Evolutionary conservation across 2,888 invertebrate species (phyloP), one percentile per base, ranked within the genome.

Genomic region (Clunio marinus): DNA sequence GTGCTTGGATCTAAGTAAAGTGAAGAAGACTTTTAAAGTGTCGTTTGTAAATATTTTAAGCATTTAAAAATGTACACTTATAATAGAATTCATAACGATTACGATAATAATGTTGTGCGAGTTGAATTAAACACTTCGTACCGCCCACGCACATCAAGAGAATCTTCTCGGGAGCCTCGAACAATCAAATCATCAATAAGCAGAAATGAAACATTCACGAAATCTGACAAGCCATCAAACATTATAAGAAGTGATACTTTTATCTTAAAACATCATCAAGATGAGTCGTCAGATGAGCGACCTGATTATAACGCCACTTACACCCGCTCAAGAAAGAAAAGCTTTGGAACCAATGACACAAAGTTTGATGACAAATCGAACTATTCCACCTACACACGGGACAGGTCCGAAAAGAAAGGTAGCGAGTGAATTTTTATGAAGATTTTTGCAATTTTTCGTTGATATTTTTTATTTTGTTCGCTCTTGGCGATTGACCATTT

Each of bases 151-250:
- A 37, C 20, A 46, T 13, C 15, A n/a, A 37, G 65, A 27, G 32
- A 4, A 28, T n/a, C 22, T 10, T 63, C 63, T 8, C 28, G 66
- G 35, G 66, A 66, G 32, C 51, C 20, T 13, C 15, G n/a, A 8
- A 37, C 28, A 25, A 37, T 58, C 10, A 15, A 57, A n/a, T 57
- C 68, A 58, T 35, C 68, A 3, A 2, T 68, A 15, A 58, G 37
- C 41, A 57, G 68, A 8, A 28, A 27, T 68, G 41, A 68, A n/a
- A 68, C 68, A 24, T 68, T 68, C 41, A 68, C 58, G 3, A 68
- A 68, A 13, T 7, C 22, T 13, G 66, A 66, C 2, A 28, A 22
- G 17, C 63, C 45, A 10, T 22, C 45, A 17, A 63, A 24, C 15
- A 35, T 68, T 7, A n/a, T 68, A 1, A 20, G 68, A 4, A 58